Evolutionary conservation across 2,113 vertebrate species (phyloP), one percentile per base, ranked within the genome.

Genomic region (Galemys pyrenaicus): DNA sequence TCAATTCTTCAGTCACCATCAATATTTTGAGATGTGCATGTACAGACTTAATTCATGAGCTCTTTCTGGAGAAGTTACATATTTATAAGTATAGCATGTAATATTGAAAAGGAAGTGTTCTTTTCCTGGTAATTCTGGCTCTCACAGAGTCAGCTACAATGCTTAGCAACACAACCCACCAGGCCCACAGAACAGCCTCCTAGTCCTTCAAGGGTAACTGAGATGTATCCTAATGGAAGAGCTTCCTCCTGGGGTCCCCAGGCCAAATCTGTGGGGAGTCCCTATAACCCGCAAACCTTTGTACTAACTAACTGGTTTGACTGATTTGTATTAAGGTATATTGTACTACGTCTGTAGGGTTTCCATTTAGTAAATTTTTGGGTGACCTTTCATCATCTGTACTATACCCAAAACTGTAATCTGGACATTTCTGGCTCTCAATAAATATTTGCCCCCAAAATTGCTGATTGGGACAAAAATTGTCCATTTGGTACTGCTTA

Each of bases 1-100:
- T 98, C 98, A 97, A 97, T 98, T 98, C 98, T 96, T 98, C 97
- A 98, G 98, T 98, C 77, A 56, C 81, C 89, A 96, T 98, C 98
- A 96, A 98, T 98, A 97, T 65, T 97, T 95, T 92, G 90, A 97
- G 92, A 78, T 97, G 90, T 35, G 35, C 7, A 4, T 96, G 54
- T 93, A 97, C 89, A 93, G 92, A 58, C 39, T 90, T 94, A 96
- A 92, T 86, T 96, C 51, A 81, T 30, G 24, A 87, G 24, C 11
- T 90, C 68, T 58, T 11, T 92, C 73, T 91, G 90, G 49, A 2
- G 32, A 96, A 92, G 26, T 68, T 87, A 39, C 44, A 70, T 87
- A 67, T 92, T 70, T 85, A 94, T 60, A 96, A 94, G 92, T 37
- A 87, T 60, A 41, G 17, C 1, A 8, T 28, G 4, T n/a, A 16